Evolutionary conservation across 2,888 invertebrate genomes (phyloP), one percentile per base, ranked within the genome.

Genomic region (Heterodera filipjevi): DNA sequence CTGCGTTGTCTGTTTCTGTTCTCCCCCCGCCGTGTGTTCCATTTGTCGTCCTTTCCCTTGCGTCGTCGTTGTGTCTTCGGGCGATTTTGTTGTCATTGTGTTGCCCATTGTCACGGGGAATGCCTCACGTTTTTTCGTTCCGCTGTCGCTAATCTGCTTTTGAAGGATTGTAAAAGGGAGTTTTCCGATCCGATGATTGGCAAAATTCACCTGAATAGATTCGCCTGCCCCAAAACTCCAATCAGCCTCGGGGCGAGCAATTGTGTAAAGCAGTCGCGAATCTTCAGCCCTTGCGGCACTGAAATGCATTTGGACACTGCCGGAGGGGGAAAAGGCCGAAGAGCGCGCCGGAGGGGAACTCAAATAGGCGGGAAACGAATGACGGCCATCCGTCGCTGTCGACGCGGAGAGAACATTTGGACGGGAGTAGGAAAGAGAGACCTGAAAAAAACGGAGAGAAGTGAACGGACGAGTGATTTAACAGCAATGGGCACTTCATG

Each of bases 401-500:
- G 78, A 59, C 27, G 74, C 16, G 16, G 30, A 46, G 68, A 76
- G 35, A 44, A 12, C 22, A 19, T 76, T 39, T 22, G 66, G 39
- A 14, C 66, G 66, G 46, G n/a, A 39, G 30, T 78, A 78, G 19
- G 78, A 66, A 19, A 78, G 53, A 22, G 78, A 74, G 12, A 78
- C 66, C 78, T 78, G 8, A 39, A 32, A 16, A n/a, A n/a, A 16
- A n/a, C 1, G 39, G 39, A 5, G 35, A 19, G 32, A 33, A 76
- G 74, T 19, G 14, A 76, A 76, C 19, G 30, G 44, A 66, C 39
- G 32, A 76, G 12, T 32, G 32, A 8, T 70, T 30, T 35, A 30
- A 33, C 39, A 30, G 39, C 74, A 27, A n/a, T n/a, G n/a, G n/a
- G n/a, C 39, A 76, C 78, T 74, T 78, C 78, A 33, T 78, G 78